Evolutionary conservation across 1,140 invertebrate genomes (phyloP).

Genomic region (Harlomillsia oculata): DNA sequence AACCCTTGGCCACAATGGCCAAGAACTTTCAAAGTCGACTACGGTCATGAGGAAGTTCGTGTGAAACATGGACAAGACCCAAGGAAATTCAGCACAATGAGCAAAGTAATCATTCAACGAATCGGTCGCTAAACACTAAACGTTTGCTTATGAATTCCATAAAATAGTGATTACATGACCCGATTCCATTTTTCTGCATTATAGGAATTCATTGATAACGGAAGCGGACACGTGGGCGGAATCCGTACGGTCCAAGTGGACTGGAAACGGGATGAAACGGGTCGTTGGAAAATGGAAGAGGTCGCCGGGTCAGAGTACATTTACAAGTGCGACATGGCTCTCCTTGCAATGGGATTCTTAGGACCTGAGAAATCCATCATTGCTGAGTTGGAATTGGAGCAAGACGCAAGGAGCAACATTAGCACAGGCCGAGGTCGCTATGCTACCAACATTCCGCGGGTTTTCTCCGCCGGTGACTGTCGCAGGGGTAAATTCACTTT

Average conservation of each 20-base stretch:
- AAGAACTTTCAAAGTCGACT: conserved; percentile 91
- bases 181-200: conserved; percentile 25
- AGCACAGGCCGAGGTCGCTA: conserved; percentile 69
- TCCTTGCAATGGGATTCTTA: conserved; percentile 97
- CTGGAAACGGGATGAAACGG: conserved; percentile 85
- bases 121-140: neutral
- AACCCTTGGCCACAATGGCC: conserved; percentile 99
- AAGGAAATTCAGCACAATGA: conserved; percentile 81
- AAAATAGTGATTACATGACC: neutral
- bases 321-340: conserved; percentile 79
- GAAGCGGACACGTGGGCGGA: conserved; percentile 70
- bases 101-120: conserved; percentile 51
- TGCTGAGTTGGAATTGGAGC: conserved; percentile 66
- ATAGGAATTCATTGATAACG: conserved; percentile 87
- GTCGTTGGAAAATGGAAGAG: conserved; percentile 91
- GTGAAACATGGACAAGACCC: conserved; percentile 88
- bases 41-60: conserved; percentile 94
- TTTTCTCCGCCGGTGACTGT: conserved; percentile 78
- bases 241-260: conserved; percentile 82
- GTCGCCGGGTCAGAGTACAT: conserved; percentile 66
- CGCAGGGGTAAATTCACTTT: conserved; percentile 49
- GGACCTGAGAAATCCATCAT: conserved; percentile 88
- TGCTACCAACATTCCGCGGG: conserved; percentile 67
- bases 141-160: neutral
- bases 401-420: conserved; percentile 88